Conservation (phyloP, 2,113 vertebrate species). For the Austrofundulus limnaeus region DNA sequence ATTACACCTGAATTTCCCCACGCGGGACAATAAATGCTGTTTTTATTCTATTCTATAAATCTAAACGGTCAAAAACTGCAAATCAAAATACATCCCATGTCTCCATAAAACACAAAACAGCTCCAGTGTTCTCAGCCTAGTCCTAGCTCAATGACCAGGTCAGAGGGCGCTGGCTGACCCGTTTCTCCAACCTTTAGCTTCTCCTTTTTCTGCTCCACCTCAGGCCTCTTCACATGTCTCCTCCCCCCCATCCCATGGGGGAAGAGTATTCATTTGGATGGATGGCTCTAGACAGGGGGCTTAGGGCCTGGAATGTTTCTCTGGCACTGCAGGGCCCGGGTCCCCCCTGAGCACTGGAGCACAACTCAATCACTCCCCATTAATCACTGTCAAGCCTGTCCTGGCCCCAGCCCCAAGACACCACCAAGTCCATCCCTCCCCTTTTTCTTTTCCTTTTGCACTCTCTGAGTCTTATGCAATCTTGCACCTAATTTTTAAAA, state of each 20-base stretch:
- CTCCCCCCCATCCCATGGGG: slow-evolving; percentile 60
- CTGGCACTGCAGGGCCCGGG: slow-evolving; percentile 73
- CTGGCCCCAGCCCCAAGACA: slow-evolving; percentile 55
- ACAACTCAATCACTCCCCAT: slow-evolving; percentile 81
- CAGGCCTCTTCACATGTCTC: slow-evolving; percentile 30
- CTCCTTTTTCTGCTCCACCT: slow-evolving; percentile 51
- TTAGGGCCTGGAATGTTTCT: slow-evolving; percentile 78
- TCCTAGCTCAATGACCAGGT: slow-evolving; percentile 64
- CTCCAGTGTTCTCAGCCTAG: slow-evolving; percentile 37
- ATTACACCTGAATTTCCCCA: too few species aligned
- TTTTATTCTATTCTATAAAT: too few species aligned
- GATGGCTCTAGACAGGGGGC: slow-evolving; percentile 79
- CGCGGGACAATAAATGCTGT: too few species aligned
- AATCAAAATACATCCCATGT: neutral
- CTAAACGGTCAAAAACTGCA: neutral
- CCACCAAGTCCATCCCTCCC: slow-evolving; percentile 41
- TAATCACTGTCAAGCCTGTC: slow-evolving; percentile 81
- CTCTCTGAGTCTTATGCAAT: slow-evolving; percentile 23
- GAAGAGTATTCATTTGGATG: slow-evolving; percentile 76
- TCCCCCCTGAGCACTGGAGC: slow-evolving; percentile 71
- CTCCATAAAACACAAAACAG: slow-evolving; percentile 17
- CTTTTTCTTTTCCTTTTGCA: slow-evolving; percentile 23
- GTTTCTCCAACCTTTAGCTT: slow-evolving; percentile 30
- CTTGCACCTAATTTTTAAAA: slow-evolving; percentile 31
- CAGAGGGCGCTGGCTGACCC: slow-evolving; percentile 70